Percentiles rank a stretch among this genome's conserved stretches.
Evolutionary conservation across 2,113 vertebrate species (phyloP).

Genomic region (Chionodraco myersi): DNA sequence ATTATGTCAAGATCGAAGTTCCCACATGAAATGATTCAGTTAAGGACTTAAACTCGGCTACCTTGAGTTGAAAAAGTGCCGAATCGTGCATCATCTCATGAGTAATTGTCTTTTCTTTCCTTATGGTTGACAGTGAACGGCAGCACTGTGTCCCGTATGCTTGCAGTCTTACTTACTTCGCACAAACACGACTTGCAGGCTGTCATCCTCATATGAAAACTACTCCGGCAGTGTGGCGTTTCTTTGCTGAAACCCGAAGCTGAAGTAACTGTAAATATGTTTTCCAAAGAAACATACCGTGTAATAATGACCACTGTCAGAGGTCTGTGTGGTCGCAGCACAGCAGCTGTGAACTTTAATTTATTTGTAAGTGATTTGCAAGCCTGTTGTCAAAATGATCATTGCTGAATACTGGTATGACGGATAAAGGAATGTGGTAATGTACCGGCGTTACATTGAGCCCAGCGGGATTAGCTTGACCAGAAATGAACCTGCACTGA

Average conservation of each 20-base stretch:
- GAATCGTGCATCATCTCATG: not conserved
- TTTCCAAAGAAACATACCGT: constrained; percentile 63
- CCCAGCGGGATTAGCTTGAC: constrained; percentile 34
- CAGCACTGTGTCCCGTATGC: constrained; percentile 4
- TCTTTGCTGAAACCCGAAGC: constrained; percentile 15
- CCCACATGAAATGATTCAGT: constrained; percentile 6
- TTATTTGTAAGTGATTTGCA: constrained; percentile 70
- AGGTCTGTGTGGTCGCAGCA: constrained; percentile 21
- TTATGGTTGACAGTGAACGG: not conserved
- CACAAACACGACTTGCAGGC: constrained; percentile 12
- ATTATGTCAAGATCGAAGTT: constrained; percentile 1
- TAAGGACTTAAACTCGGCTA: not conserved
- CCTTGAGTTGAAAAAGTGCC: not conserved
- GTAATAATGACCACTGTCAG: constrained; percentile 46
- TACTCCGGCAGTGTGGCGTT: not conserved
- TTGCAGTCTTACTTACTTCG: constrained; percentile 19
- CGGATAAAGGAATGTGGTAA: constrained; percentile 60
- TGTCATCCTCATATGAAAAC: constrained; percentile 6
- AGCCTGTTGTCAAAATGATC: constrained; percentile 44
- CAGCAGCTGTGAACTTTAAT: constrained; percentile 61
- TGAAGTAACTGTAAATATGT: constrained; percentile 58
- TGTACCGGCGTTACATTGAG: constrained; percentile 37
- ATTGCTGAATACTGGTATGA: constrained; percentile 45
- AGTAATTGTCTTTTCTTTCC: not conserved
- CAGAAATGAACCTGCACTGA: constrained; percentile 69